Conservation (phyloP, 2,797 vertebrate species). For the Knipowitschia caucasica region DNA sequence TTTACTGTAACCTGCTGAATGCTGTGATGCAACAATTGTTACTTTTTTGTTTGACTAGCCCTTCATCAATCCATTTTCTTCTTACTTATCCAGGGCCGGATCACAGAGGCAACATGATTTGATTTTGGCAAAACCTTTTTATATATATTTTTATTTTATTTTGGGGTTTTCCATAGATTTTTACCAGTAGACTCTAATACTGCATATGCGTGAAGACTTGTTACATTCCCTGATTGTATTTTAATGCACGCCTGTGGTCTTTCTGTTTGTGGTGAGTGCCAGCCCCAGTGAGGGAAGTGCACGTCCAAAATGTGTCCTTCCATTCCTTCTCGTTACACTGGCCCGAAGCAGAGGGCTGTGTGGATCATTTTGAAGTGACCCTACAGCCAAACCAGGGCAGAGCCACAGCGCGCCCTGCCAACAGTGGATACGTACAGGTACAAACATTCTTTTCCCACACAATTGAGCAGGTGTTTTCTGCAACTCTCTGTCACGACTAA, state of each 20-base stretch:
- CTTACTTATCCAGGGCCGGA: too few species aligned
- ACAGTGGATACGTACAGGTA: constrained; percentile 68
- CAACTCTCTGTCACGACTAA: background rate
- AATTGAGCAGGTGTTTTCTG: background rate
- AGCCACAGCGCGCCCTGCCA: constrained; percentile 70
- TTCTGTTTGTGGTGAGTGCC: constrained; percentile 41
- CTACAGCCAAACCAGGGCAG: constrained; percentile 77
- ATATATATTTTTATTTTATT: too few species aligned
- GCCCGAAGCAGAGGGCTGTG: constrained; percentile 69
- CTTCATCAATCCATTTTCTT: too few species aligned
- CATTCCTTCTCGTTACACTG: constrained; percentile 76
- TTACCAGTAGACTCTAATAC: background rate
- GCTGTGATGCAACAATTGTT: too few species aligned
- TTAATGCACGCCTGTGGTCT: background rate
- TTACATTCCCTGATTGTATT: too few species aligned
- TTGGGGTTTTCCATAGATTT: too few species aligned
- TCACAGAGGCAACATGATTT: too few species aligned
- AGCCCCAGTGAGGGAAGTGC: constrained; percentile 38
- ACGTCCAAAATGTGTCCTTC: constrained; percentile 45
- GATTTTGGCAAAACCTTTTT: too few species aligned
- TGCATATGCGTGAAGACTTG: too few species aligned
- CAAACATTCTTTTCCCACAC: background rate
- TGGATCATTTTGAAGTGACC: constrained; percentile 76
- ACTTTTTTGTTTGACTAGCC: too few species aligned
- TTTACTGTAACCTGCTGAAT: too few species aligned